A percentile compares a stretch with the other conserved stretches of the same genome.
phyloP scores from a whole-genome alignment of 2,797 vertebrate species.

The Cossypha dichroa region DNA sequence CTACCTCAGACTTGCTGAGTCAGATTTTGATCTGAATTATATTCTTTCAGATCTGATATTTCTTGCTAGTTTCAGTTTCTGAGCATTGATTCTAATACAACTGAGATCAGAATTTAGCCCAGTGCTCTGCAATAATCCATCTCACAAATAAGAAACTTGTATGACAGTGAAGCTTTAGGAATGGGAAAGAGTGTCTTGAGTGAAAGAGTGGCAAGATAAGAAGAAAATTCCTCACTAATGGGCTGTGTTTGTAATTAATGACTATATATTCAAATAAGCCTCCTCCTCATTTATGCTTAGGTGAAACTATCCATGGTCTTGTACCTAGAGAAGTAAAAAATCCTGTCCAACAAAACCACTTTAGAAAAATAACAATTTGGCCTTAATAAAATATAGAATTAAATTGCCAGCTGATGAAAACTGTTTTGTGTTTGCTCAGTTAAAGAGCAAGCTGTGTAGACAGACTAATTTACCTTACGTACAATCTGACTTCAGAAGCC shows the following conservation, averaged over 20 bases:
- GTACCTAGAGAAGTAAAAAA: constrained; percentile 34
- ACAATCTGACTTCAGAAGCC: not conserved
- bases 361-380: constrained; percentile 38
- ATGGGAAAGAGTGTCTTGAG: not conserved
- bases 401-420: constrained; percentile 6
- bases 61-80: not conserved
- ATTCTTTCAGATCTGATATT: not conserved
- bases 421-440: not conserved
- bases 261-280: not conserved
- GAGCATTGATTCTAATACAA: not conserved
- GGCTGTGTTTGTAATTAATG: not conserved
- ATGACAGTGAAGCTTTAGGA: not conserved
- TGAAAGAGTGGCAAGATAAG: not conserved
- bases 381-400: constrained; percentile 35
- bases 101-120: not conserved
- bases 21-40: not conserved
- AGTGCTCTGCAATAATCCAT: not conserved
- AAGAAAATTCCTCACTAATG: not conserved
- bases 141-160: not conserved
- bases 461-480: not conserved
- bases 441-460: not conserved
- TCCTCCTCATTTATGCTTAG: not conserved
- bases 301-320: constrained; percentile 5
- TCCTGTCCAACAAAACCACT: not conserved
- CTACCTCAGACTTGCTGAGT: not conserved